These are phyloP conservation scores for Apamea monoglypha DNA, from an alignment of 2,888 invertebrate species.

Conservation along the genomic window DNA sequence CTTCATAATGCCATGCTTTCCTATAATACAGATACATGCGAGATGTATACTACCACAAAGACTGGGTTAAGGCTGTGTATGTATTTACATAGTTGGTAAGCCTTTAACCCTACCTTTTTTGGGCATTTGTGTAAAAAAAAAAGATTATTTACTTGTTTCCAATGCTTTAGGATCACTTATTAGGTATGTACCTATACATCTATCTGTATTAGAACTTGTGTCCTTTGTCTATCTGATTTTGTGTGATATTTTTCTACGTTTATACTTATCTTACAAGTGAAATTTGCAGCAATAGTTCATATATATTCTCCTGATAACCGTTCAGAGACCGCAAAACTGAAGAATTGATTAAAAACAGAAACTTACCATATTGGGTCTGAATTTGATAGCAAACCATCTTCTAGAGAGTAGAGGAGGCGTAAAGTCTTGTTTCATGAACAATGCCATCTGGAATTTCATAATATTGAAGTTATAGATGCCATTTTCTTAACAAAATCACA, in stretches of 20 bases:
- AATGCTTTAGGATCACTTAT: too few species aligned
- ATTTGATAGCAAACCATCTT: constrained; percentile 85
- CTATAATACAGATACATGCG: too few species aligned
- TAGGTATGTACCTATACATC: too few species aligned
- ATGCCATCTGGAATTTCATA: constrained; percentile 82
- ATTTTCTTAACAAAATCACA: background rate
- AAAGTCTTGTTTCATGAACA: constrained; percentile 86
- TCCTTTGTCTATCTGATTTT: background rate
- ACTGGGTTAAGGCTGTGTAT: too few species aligned
- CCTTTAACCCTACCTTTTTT: too few species aligned
- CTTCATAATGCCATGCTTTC: too few species aligned
- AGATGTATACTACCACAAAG: too few species aligned
- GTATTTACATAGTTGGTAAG: too few species aligned
- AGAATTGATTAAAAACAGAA: background rate
- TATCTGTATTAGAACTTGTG: too few species aligned
- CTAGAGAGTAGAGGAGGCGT: constrained; percentile 82
- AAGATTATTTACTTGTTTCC: too few species aligned
- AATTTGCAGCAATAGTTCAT: background rate
- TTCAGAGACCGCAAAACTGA: background rate
- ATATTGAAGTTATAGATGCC: background rate
- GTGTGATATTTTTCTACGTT: background rate
- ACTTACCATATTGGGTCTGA: constrained; percentile 85
- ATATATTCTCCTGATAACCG: background rate
- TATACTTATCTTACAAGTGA: background rate
- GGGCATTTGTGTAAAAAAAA: too few species aligned